phyloP scores from a whole-genome alignment of 2,888 invertebrate species.

The Drosophila fungiperda region DNA sequence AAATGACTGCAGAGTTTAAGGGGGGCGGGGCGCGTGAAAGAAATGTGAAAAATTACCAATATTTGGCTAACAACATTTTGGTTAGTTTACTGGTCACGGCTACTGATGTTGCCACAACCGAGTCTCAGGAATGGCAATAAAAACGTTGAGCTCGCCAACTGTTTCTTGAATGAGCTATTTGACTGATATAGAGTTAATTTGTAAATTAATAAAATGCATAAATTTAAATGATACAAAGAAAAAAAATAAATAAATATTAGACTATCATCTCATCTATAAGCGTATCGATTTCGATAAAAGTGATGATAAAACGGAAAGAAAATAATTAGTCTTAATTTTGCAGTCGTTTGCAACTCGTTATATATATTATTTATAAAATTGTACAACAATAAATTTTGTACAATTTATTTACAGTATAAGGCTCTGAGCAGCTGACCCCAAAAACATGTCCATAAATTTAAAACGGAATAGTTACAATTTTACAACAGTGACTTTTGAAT shows the following conservation, averaged over 20 bases:
- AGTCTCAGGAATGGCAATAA: conserved; percentile 27
- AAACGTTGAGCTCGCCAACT: conserved; percentile 7
- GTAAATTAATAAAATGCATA: conserved; percentile 9
- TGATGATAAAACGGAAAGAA: neutral
- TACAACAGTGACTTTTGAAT: conserved; percentile 51
- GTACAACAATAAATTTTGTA: conserved; percentile 1
- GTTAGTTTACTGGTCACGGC: conserved; percentile 56
- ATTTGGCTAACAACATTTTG: conserved; percentile 68
- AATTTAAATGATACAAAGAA: neutral
- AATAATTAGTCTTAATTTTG: neutral
- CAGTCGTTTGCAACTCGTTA: neutral
- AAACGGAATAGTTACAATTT: conserved; percentile 36
- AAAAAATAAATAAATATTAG: neutral
- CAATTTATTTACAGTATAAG: conserved; percentile 34
- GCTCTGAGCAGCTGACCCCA: conserved; percentile 32
- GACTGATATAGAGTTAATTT: conserved; percentile 6
- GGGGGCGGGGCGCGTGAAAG: neutral
- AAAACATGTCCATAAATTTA: conserved; percentile 47
- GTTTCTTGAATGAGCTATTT: conserved; percentile 39
- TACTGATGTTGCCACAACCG: conserved; percentile 15
- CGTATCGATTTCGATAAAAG: neutral
- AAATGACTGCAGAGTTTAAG: neutral
- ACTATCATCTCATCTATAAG: neutral
- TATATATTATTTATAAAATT: neutral
- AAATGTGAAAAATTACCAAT: conserved; percentile 63